These are phyloP conservation scores for Nomada fucata DNA, from an alignment of 2,888 invertebrate species.

Conservation along the genomic window DNA sequence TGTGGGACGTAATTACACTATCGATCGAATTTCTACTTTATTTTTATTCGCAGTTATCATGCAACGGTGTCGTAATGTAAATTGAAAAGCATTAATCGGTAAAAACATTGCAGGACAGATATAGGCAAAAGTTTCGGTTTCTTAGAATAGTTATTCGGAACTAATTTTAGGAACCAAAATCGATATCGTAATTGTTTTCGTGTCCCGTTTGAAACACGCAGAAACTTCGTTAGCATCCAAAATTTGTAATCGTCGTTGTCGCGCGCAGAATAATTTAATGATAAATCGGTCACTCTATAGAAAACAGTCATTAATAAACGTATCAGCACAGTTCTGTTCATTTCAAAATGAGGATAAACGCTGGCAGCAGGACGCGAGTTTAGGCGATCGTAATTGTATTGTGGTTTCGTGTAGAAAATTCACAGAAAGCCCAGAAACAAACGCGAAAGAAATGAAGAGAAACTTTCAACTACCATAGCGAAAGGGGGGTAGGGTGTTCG, in stretches of 20 bases:
- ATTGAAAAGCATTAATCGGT: too few species aligned
- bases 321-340: not conserved
- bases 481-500: slow-evolving; percentile 7
- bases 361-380: slow-evolving; percentile 1
- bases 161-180: too few species aligned
- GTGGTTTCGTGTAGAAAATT: slow-evolving; percentile 29
- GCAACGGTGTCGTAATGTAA: too few species aligned
- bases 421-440: slow-evolving; percentile 1
- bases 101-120: too few species aligned
- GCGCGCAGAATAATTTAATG: not conserved
- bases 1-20: too few species aligned
- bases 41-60: too few species aligned
- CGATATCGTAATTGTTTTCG: too few species aligned
- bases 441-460: not conserved
- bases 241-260: not conserved
- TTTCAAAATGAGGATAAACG: not conserved
- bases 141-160: too few species aligned
- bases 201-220: too few species aligned
- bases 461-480: not conserved
- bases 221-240: not conserved
- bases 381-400: not conserved
- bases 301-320: not conserved
- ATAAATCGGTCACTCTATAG: not conserved
- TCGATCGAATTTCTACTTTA: too few species aligned
- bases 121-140: too few species aligned